Percentiles rank a stretch among this genome's conserved stretches.
These are phyloP conservation scores for Macrophya annulata DNA, from an alignment of 2,888 invertebrate genomes.

Conservation along the genomic window DNA sequence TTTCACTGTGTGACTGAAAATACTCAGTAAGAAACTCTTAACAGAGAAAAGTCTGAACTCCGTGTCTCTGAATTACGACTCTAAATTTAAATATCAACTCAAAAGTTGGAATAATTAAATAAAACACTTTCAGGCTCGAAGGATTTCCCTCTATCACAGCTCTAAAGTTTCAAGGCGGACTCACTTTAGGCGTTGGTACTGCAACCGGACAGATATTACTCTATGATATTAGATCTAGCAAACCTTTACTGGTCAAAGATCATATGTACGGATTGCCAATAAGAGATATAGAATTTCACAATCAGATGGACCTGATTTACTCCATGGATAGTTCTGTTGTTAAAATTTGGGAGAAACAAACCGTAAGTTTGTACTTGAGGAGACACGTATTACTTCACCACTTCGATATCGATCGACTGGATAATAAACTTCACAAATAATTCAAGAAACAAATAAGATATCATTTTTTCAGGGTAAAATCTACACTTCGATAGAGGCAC, in stretches of 20 bases:
- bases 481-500: slow-evolving; percentile 95
- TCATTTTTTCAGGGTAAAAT: slow-evolving; percentile 90
- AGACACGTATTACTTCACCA: neutral
- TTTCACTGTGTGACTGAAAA: slow-evolving; percentile 83
- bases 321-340: slow-evolving; percentile 94
- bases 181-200: slow-evolving; percentile 94
- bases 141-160: slow-evolving; percentile 89
- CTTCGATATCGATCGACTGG: too few species aligned
- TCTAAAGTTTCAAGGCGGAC: slow-evolving; percentile 88
- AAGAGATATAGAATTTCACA: slow-evolving; percentile 92
- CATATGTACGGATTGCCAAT: slow-evolving; percentile 97
- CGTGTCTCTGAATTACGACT: neutral
- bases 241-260: slow-evolving; percentile 95
- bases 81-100: neutral
- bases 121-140: slow-evolving; percentile 80
- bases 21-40: slow-evolving; percentile 77
- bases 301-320: slow-evolving; percentile 89
- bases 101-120: slow-evolving; percentile 9
- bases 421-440: neutral
- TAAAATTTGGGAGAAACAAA: slow-evolving; percentile 95
- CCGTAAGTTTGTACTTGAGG: slow-evolving; percentile 82
- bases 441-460: too few species aligned
- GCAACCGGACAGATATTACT: slow-evolving; percentile 95
- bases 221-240: slow-evolving; percentile 96
- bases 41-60: slow-evolving; percentile 30